phyloP scores from a whole-genome alignment of 2,888 invertebrate genomes.

The Cephus sareptanus region DNA sequence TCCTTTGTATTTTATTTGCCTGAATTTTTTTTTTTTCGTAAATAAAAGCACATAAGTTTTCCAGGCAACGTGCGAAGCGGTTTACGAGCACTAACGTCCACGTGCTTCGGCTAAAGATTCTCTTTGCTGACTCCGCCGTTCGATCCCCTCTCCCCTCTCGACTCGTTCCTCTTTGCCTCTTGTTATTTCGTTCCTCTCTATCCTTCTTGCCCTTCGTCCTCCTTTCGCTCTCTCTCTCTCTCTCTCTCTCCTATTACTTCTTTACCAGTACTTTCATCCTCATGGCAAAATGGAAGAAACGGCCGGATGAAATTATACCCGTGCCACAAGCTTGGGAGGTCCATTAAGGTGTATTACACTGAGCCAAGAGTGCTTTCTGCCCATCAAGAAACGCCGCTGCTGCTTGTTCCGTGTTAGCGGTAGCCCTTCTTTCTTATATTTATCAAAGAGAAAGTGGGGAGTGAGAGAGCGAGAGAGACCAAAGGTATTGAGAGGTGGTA shows the following conservation, averaged over 20 bases:
- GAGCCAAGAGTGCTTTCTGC: constrained; percentile 13
- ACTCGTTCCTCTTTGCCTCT: background rate
- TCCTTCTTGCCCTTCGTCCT: background rate
- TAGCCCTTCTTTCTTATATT: background rate
- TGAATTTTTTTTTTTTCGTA: background rate
- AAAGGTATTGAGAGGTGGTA: background rate
- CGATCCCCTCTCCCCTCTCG: background rate
- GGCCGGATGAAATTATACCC: constrained; percentile 33
- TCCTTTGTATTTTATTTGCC: background rate
- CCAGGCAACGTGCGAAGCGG: background rate
- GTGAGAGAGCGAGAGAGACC: background rate
- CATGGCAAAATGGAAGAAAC: constrained; percentile 30
- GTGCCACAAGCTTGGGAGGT: constrained; percentile 26
- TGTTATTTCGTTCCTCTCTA: background rate
- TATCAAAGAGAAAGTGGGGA: background rate
- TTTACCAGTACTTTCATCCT: constrained; percentile 4
- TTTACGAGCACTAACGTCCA: background rate
- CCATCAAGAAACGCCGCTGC: constrained; percentile 1
- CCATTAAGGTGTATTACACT: constrained; percentile 34
- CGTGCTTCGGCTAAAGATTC: background rate
- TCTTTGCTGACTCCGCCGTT: background rate
- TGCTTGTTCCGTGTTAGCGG: background rate
- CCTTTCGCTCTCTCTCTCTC: background rate
- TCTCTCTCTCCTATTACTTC: background rate
- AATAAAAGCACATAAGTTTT: background rate